Conservation (phyloP, 2,113 vertebrate species). For the Carollia perspicillata region DNA sequence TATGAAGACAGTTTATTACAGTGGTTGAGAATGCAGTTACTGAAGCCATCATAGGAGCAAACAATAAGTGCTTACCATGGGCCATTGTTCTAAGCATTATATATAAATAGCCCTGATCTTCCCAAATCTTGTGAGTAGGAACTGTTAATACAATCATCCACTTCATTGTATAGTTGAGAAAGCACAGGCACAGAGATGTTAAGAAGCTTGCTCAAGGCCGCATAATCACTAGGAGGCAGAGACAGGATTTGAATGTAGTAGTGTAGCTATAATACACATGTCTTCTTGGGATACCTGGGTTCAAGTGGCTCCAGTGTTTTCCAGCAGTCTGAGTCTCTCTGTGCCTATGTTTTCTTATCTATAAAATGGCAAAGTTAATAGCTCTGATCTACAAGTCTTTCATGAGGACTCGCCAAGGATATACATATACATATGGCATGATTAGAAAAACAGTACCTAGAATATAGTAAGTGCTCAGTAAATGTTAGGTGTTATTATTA, state of each 20-base stretch:
- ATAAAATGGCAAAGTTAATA: background rate
- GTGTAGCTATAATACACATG: background rate
- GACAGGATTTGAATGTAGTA: slow-evolving; percentile 2
- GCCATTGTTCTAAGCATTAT: slow-evolving; percentile 15
- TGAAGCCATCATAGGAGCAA: slow-evolving; percentile 27
- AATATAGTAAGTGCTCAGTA: background rate
- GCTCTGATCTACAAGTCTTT: background rate
- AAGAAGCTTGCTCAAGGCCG: background rate
- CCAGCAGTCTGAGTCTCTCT: background rate
- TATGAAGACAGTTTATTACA: background rate
- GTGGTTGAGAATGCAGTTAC: background rate
- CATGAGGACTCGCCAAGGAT: background rate
- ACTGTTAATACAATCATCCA: slow-evolving; percentile 1
- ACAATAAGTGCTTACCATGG: background rate
- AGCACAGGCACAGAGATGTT: background rate
- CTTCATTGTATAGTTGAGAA: slow-evolving; percentile 42
- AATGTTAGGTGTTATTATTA: background rate
- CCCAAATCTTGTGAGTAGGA: background rate
- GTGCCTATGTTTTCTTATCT: background rate
- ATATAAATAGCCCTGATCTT: slow-evolving; percentile 17
- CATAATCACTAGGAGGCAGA: background rate
- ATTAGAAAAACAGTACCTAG: background rate
- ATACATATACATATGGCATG: background rate
- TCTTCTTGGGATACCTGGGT: background rate
- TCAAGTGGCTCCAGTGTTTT: background rate